phyloP scores from a whole-genome alignment of 2,888 invertebrate genomes.

The Mystacides longicornis region DNA sequence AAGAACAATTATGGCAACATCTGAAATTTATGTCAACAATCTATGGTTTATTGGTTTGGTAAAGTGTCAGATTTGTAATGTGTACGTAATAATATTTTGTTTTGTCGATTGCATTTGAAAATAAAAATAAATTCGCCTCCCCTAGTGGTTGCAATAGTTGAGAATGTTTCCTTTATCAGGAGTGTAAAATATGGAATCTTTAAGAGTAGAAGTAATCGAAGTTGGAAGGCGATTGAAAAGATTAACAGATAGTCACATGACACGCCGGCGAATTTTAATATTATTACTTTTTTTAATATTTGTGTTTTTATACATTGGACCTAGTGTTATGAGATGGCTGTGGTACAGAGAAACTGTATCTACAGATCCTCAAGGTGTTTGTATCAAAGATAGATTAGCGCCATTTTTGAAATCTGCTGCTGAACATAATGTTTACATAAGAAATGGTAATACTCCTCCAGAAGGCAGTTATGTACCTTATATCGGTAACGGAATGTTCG shows the following conservation, averaged over 20 bases:
- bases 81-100: neutral
- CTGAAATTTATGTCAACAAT: neutral
- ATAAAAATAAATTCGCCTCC: neutral
- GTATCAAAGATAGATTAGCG: conserved; percentile 58
- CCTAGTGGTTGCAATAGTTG: no score
- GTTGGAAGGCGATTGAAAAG: conserved; percentile 45
- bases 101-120: no score
- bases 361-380: conserved; percentile 49
- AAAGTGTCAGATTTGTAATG: neutral
- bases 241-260: conserved; percentile 43
- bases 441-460: conserved; percentile 49
- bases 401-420: conserved; percentile 52
- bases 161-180: no score
- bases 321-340: conserved; percentile 55
- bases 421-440: conserved; percentile 62
- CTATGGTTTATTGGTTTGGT: neutral
- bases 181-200: conserved; percentile 47
- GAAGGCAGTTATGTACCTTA: conserved; percentile 59
- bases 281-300: conserved; percentile 48
- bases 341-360: conserved; percentile 44
- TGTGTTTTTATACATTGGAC: conserved; percentile 57
- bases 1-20: no score
- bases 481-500: conserved; percentile 68
- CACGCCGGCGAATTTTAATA: conserved; percentile 45
- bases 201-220: conserved; percentile 35